Evolutionary conservation across 2,888 invertebrate genomes (phyloP), one percentile per base, ranked within the genome.

Genomic region (Amiota minor): DNA sequence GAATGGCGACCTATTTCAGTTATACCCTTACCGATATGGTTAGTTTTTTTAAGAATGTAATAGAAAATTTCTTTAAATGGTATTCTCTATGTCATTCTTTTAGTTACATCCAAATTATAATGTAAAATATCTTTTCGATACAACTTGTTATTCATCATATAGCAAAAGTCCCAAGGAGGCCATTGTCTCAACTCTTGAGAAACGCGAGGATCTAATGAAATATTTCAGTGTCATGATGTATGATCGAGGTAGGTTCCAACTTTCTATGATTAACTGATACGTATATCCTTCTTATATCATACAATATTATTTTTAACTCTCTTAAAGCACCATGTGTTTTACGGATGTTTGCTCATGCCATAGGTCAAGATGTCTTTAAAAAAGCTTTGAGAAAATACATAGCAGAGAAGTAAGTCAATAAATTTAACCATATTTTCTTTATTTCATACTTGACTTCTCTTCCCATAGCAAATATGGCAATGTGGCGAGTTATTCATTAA

Each of bases 91-190:
- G 6, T 70, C n/a, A 20, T 70, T 65, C 64, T 16, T 20, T 49
- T 72, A 87, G 93, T 91, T 92, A 45, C 91, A 92, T 79, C 89
- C 90, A 0, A 86, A 91, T 0, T 93, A 93, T 93, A 94, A 94
- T 81, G 92, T 94, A 0, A 81, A 82, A 45, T 94, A 94, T 80
- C 91, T 92, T 53, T 86, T 72, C 23, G 59, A 72, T 50, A 12
- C 0, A n/a, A 72, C 8, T 18, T 70, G 70, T 18, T 61, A 49
- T 49, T 3, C 14, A 47, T 47, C 45, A 1, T 70, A 14, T 47
- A 45, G 16, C 3, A 8, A 70, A 72, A 76, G 76, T 74, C 14
- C 68, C 74, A 16, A 76, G 59, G 46, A 72, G 70, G 23, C 67
- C 77, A 20, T 75, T 77, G 67, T 75, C 75, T 35, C 53, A 69